phyloP scores from a whole-genome alignment of 2,113 vertebrate genomes.

The Acanthisitta chloris region DNA sequence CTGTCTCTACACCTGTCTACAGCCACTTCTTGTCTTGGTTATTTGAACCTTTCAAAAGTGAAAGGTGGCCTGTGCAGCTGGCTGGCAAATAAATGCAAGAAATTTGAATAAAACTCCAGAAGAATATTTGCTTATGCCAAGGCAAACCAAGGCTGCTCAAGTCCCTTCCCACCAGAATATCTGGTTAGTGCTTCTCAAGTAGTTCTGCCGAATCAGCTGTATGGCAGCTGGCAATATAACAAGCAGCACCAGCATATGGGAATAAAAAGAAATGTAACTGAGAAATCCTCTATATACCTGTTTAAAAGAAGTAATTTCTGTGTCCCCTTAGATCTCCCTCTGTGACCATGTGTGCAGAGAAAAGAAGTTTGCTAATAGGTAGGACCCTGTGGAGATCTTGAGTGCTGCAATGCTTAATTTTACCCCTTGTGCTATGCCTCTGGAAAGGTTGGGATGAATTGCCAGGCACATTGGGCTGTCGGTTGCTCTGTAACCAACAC shows the following conservation, averaged over 20 bases:
- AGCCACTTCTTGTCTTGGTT: neutral
- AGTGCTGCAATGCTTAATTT: neutral
- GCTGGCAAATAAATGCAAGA: neutral
- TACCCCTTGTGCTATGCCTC: rapidly evolving
- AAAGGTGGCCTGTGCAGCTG: neutral
- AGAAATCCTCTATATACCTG: neutral
- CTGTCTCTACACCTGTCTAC: neutral
- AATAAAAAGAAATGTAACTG: neutral
- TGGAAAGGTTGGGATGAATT: neutral
- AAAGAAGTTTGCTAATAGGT: neutral
- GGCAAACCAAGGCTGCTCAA: neutral
- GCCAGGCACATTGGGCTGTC: rapidly evolving
- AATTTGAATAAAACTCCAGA: neutral
- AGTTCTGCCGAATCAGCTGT: neutral
- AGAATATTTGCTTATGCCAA: neutral
- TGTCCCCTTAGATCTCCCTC: neutral
- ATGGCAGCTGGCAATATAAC: neutral
- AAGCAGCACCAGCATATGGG: neutral
- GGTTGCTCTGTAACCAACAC: too few relatives aligned
- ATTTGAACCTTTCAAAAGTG: neutral
- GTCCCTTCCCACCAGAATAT: neutral
- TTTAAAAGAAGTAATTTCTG: neutral
- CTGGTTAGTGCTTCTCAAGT: neutral
- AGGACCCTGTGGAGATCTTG: neutral
- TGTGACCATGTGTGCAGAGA: neutral